These are phyloP conservation scores for Nannoperca australis DNA, from an alignment of 2,797 vertebrate species.

Conservation along the genomic window DNA sequence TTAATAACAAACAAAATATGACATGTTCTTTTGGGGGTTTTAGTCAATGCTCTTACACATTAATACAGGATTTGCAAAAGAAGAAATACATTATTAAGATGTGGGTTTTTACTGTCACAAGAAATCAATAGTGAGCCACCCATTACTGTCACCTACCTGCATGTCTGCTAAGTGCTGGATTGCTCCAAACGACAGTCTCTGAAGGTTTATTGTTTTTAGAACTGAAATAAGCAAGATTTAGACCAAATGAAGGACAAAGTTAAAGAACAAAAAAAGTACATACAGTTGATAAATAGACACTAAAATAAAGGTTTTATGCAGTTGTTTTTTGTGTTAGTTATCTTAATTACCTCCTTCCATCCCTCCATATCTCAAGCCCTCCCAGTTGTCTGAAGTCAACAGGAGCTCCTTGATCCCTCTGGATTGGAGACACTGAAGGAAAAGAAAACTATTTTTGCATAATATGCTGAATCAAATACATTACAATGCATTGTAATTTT, in stretches of 20 bases:
- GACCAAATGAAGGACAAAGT: not conserved
- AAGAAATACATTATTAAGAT: not conserved
- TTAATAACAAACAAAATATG: not conserved
- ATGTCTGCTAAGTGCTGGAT: slow-evolving; percentile 84
- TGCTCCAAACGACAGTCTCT: slow-evolving; percentile 83
- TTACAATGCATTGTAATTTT: not conserved
- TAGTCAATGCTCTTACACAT: not conserved
- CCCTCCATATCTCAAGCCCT: slow-evolving; percentile 83
- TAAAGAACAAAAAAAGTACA: not conserved
- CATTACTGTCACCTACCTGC: slow-evolving; percentile 82
- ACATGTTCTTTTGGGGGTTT: not conserved
- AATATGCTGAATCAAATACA: not conserved
- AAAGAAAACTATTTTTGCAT: not conserved
- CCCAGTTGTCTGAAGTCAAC: slow-evolving; percentile 90
- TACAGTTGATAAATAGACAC: not conserved
- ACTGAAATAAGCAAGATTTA: slow-evolving; percentile 76
- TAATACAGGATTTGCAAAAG: not conserved
- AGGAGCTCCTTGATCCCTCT: slow-evolving; percentile 91
- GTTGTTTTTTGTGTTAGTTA: not conserved
- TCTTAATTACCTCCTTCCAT: slow-evolving; percentile 87
- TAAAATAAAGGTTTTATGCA: not conserved
- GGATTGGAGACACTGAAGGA: slow-evolving; percentile 85
- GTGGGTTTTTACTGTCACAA: not conserved
- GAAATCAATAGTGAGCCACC: not conserved
- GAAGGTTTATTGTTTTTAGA: slow-evolving; percentile 91